These are phyloP conservation scores for Anastrepha obliqua DNA, from an alignment of 1,140 invertebrate genomes.

Conservation along the genomic window DNA sequence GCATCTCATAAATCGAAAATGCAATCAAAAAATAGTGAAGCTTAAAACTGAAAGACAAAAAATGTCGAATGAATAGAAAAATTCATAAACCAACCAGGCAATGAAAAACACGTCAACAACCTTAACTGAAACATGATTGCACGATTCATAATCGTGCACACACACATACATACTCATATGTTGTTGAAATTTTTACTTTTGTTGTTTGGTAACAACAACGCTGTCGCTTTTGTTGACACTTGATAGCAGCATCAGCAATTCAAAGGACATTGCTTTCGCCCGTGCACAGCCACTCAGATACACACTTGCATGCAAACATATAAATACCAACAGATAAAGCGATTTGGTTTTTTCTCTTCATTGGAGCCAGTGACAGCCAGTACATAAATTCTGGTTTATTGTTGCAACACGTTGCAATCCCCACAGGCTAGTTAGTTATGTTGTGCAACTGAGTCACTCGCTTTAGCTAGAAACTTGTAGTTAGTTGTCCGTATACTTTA, in stretches of 20 bases:
- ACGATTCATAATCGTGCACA: background rate
- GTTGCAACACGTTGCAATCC: slow-evolving; percentile 15
- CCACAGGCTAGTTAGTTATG: slow-evolving; percentile 5
- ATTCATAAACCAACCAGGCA: background rate
- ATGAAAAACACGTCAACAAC: slow-evolving; percentile 27
- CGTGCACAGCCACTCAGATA: background rate
- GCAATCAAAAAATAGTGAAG: background rate
- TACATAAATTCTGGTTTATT: slow-evolving; percentile 20
- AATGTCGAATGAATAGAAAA: background rate
- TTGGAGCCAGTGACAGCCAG: background rate
- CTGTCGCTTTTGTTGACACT: background rate
- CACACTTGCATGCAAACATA: background rate
- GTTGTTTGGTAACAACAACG: background rate
- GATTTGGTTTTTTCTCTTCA: background rate
- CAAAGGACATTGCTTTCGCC: slow-evolving; percentile 21
- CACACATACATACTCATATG: background rate
- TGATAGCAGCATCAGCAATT: slow-evolving; percentile 41
- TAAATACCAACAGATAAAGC: background rate
- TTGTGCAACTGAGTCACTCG: background rate
- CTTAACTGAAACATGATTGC: background rate
- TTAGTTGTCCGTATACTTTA: background rate
- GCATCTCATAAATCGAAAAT: background rate
- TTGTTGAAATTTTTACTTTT: background rate
- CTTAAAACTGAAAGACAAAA: background rate
- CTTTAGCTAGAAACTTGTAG: background rate